Base-by-base conservation (phyloP, 2,888 invertebrate species). In the Clusia tigrina region DNA sequence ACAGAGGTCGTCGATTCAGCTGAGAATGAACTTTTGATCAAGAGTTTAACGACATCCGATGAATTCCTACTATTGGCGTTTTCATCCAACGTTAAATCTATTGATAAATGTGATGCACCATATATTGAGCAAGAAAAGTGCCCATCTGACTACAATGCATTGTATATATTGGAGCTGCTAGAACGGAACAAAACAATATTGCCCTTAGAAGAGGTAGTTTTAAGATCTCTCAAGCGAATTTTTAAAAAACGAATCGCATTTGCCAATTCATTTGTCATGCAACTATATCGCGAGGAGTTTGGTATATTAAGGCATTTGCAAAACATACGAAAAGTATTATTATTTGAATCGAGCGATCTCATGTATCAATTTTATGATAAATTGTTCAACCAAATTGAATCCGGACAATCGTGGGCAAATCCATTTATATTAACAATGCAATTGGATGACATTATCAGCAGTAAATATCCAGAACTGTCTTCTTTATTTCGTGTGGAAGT, bases 311-410 rank as follows among this genome's bases (percentile, higher is more conserved):
- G 78, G 6, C 85, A 86, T 69, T 74, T 87, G 38, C 81, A 81
- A 42, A 81, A 86, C 56, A 82, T 88, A 74, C 82, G 87, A 26
- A 84, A 82, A 38, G 82, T 87, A 18, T 82, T 86, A 52, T 81
- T 88, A 67, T 82, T 88, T 79, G 86, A 87, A 71, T 83, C 85
- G 2, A 86, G 86, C 53, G 86, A 87, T 70, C 67, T 86, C 17
- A 83, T 87, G 83, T 83, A 85, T 58, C 83, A 83, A 46, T 87
- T 87, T 69, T 86, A 85, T 70, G 82, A 80, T 6, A 78, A 81
- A 25, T 74, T 87, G 48, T 88, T 87, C 70, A 72, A 77, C 1
- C 84, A 86, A 82, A 86, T 87, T 53, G 86, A 87, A 73, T 76
- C 76, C 1, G 83, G 81, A 23, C 73, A 80, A 25, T 70, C 71